These are phyloP conservation scores for Ceratotherium simum DNA, from an alignment of 2,113 vertebrate genomes.

Conservation along the genomic window DNA sequence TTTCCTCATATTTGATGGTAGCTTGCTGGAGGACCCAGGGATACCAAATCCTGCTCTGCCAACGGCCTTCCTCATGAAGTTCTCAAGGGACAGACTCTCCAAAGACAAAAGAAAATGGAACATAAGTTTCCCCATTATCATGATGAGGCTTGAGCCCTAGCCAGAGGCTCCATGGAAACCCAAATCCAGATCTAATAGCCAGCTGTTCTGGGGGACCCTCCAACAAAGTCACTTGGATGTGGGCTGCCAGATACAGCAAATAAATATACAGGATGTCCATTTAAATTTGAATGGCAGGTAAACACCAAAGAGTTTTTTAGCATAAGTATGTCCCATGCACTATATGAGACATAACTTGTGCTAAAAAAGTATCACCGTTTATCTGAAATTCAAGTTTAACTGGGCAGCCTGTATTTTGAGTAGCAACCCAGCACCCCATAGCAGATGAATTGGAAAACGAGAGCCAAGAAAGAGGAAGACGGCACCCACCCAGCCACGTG, in stretches of 20 bases:
- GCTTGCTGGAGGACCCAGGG: background rate
- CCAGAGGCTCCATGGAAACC: background rate
- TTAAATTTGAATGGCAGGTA: background rate
- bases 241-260: background rate
- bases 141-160: background rate
- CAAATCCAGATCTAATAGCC: background rate
- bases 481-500: background rate
- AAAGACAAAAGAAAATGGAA: background rate
- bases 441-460: background rate
- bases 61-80: background rate
- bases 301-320: background rate
- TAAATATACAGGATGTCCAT: background rate
- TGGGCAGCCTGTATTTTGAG: background rate
- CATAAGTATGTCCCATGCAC: background rate
- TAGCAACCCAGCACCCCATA: background rate
- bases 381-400: background rate
- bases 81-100: background rate
- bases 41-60: background rate
- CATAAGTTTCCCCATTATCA: background rate
- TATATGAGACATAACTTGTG: background rate
- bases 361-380: background rate
- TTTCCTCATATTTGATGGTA: background rate
- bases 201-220: background rate
- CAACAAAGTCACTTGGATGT: background rate
- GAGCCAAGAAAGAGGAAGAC: background rate